Percentiles rank a stretch among this genome's conserved stretches.
These are phyloP conservation scores for Congeria kusceri DNA, from an alignment of 2,888 invertebrate genomes.

Conservation along the genomic window DNA sequence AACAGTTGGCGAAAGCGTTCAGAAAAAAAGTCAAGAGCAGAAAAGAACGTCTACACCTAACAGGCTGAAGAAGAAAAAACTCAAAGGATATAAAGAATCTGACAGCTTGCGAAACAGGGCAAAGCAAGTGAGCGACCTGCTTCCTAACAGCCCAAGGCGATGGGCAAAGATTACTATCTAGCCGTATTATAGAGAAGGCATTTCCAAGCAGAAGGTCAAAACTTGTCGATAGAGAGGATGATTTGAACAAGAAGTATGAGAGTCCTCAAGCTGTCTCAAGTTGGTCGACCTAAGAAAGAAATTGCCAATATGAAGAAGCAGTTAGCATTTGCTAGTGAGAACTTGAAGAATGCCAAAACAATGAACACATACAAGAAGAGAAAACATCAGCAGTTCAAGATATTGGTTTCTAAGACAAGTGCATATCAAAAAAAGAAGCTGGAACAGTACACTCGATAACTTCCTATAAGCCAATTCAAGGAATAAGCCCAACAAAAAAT, in stretches of 20 bases:
- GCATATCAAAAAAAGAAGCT: not conserved
- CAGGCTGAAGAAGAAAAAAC: too few relatives aligned
- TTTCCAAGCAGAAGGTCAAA: slow-evolving; percentile 17
- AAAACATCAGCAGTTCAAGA: not conserved
- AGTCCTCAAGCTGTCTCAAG: slow-evolving; percentile 16
- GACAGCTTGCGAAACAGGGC: too few relatives aligned
- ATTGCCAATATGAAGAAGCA: slow-evolving; percentile 21
- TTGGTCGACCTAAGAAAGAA: slow-evolving; percentile 20
- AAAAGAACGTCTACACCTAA: too few relatives aligned
- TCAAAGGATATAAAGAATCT: too few relatives aligned
- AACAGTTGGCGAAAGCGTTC: too few relatives aligned
- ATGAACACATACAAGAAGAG: slow-evolving; percentile 1
- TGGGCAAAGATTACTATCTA: too few relatives aligned
- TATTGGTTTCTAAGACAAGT: not conserved
- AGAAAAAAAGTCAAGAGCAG: too few relatives aligned
- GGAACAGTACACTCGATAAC: slow-evolving; percentile 16
- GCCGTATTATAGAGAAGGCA: slow-evolving; percentile 28
- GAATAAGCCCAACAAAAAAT: slow-evolving; percentile 39
- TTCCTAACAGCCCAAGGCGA: too few relatives aligned
- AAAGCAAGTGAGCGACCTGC: too few relatives aligned
- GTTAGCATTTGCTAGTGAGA: slow-evolving; percentile 16
- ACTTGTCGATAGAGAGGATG: not conserved
- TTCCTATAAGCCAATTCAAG: slow-evolving; percentile 33
- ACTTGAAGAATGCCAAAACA: not conserved
- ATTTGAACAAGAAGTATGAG: not conserved